Conservation (phyloP, 2,797 vertebrate genomes). For the Pantherophis alleghaniensis region DNA sequence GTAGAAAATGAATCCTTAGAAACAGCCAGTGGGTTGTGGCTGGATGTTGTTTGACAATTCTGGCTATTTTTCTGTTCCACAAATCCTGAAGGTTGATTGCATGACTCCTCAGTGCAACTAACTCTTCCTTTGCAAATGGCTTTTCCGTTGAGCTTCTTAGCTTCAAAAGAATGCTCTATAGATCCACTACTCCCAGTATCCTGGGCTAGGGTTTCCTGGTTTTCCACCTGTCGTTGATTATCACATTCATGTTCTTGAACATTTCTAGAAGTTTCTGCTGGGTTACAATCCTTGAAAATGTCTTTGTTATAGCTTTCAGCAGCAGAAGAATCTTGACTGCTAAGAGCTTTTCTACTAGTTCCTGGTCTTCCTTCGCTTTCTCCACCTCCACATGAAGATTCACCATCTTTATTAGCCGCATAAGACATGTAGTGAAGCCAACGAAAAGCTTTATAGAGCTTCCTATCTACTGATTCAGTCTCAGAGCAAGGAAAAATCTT, state of each 20-base stretch:
- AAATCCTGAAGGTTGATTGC: slow-evolving; percentile 51
- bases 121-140: slow-evolving; percentile 71
- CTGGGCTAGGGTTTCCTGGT: slow-evolving; percentile 67
- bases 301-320: slow-evolving; percentile 64
- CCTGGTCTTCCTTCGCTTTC: slow-evolving; percentile 74
- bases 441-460: slow-evolving; percentile 82
- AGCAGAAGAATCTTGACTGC: slow-evolving; percentile 56
- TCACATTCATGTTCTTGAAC: slow-evolving; percentile 60
- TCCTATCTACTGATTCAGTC: slow-evolving; percentile 77
- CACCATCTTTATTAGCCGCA: slow-evolving; percentile 74
- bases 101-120: slow-evolving; percentile 71
- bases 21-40: slow-evolving; percentile 63
- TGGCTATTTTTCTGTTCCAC: slow-evolving; percentile 62
- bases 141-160: slow-evolving; percentile 78
- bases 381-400: slow-evolving; percentile 65
- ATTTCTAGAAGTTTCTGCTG: slow-evolving; percentile 63
- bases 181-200: slow-evolving; percentile 57
- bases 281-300: slow-evolving; percentile 64
- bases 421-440: slow-evolving; percentile 81
- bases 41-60: slow-evolving; percentile 61
- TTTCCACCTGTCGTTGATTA: slow-evolving; percentile 59
- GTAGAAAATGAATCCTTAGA: slow-evolving; percentile 62
- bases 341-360: slow-evolving; percentile 70
- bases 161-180: slow-evolving; percentile 73
- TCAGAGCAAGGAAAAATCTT: slow-evolving; percentile 72